Evolutionary conservation across 2,113 vertebrate genomes (phyloP), one percentile per base, ranked within the genome.

Genomic region (Pteropus alecto): DNA sequence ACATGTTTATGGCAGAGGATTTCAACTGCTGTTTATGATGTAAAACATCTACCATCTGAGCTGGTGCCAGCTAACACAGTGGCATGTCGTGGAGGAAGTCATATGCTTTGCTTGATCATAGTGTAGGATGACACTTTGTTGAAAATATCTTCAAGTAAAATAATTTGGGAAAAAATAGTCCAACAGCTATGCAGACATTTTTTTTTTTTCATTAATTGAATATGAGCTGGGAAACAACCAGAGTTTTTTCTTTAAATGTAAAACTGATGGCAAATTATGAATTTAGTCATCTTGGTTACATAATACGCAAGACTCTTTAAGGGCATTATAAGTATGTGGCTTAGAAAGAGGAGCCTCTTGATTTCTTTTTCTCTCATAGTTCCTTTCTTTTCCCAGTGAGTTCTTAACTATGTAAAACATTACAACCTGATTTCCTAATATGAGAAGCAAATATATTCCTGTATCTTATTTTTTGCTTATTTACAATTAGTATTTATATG

Each of bases 381-480:
- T 79, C 7, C 26, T 70, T 78, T 35, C 19, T 11, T 83, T 91
- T 58, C 43, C 73, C 24, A 73, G 16, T 84, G 61, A 63, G 3
- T 54, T 93, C 76, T 78, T 90, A 15, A 61, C 63, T 28, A 3
- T 74, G 4, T 88, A 78, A 95, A 95, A 93, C 61, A 82, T 48
- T 48, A 11, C 16, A 58, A 51, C 71, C 67, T 63, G 6, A 90
- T 63, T 87, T 94, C 13, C 54, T 93, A 70, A 84, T 58, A 63
- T 58, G n/a, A 83, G 5, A 95, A 87, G 19, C 56, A 91, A 94
- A 56, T 41, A 33, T 71, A 82, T 87, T 87, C 68, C 43, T 95
- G 70, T 61, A 65, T 76, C 41, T 90, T 82, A 3, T 22, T 61
- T 63, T 68, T 79, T 91, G 70, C 77, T 94, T 93, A 73, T 76